phyloP scores from a whole-genome alignment of 1,140 invertebrate genomes.

The Solenopsis invicta region DNA sequence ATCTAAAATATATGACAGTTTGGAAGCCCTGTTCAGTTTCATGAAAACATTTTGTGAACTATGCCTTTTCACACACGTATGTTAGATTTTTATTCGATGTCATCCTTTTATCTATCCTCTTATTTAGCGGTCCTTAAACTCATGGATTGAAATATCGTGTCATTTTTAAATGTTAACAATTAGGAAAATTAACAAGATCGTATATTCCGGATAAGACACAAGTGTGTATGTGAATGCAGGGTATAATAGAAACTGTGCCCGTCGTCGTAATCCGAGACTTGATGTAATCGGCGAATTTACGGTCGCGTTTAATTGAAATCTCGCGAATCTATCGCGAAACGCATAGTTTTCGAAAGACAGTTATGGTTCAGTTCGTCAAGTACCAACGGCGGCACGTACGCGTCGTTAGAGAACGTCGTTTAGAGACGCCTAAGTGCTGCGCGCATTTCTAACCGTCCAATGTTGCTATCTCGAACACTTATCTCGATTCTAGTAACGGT shows the following conservation, averaged over 20 bases:
- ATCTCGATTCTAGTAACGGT: slow-evolving; percentile 65
- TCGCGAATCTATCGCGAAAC: slow-evolving; percentile 1
- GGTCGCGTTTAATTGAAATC: slow-evolving; percentile 23
- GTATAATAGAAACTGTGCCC: neutral
- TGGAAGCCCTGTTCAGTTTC: neutral
- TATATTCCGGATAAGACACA: neutral
- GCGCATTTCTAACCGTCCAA: slow-evolving; percentile 36
- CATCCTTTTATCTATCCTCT: neutral
- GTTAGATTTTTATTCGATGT: neutral
- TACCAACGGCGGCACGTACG: slow-evolving; percentile 19
- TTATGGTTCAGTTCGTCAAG: slow-evolving; percentile 16
- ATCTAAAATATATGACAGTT: too few species aligned
- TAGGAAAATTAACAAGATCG: neutral
- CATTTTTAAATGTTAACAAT: neutral
- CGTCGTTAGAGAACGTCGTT: slow-evolving; percentile 50
- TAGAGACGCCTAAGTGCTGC: slow-evolving; percentile 24
- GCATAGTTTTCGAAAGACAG: slow-evolving; percentile 14
- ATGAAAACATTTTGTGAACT: neutral
- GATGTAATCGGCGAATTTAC: neutral
- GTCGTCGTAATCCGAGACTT: neutral
- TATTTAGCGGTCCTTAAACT: neutral
- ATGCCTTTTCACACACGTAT: neutral
- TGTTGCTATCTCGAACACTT: slow-evolving; percentile 53
- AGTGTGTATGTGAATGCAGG: neutral
- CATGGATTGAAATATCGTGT: neutral